Evolutionary conservation across 2,888 invertebrate genomes (phyloP), one percentile per base, ranked within the genome.

Genomic region (Drosophila anomelani): DNA sequence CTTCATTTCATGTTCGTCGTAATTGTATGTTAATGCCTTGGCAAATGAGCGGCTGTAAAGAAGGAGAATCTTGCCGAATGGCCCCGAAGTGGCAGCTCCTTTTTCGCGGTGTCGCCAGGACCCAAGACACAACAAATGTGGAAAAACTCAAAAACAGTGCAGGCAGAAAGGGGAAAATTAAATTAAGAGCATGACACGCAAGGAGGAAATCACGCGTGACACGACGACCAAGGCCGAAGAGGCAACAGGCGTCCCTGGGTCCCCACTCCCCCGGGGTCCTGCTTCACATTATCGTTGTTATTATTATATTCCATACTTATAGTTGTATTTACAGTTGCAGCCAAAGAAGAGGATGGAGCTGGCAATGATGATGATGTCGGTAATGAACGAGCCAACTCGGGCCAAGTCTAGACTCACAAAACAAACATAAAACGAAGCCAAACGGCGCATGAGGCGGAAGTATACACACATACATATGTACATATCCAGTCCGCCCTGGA

Each of bases 381-480:
- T 72, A 81, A 85, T 85, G 81, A 80, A 83, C 77, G 75, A 85
- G 80, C 78, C 81, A 78, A 77, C 75, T 57, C 58, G 68, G 55
- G 67, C 23, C 23, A 23, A 23, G 75, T 75, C 75, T 75, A 75
- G 71, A 79, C 83, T 68, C 77, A 75, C 77, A 80, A 79, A 79
- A 79, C 76, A 82, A 80, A 80, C 77, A 85, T 73, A 79, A 81
- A 76, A 59, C 56, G 60, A 60, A 73, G 61, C 47, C 46, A 44
- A 76, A 36, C 43, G 56, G 17, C 32, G 51, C 39, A 61, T 44
- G 55, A 58, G 34, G 41, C 57, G 77, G 59, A 75, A 61, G 74
- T 73, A 81, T 71, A 26, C 15, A 46, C 23, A 47, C 39, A 32
- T 13, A 20, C 38, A 38, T 4, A 29, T 15, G 39, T 10, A 17